Evolutionary conservation across 1,140 invertebrate species (phyloP).

Genomic region (Nylanderia fulva): DNA sequence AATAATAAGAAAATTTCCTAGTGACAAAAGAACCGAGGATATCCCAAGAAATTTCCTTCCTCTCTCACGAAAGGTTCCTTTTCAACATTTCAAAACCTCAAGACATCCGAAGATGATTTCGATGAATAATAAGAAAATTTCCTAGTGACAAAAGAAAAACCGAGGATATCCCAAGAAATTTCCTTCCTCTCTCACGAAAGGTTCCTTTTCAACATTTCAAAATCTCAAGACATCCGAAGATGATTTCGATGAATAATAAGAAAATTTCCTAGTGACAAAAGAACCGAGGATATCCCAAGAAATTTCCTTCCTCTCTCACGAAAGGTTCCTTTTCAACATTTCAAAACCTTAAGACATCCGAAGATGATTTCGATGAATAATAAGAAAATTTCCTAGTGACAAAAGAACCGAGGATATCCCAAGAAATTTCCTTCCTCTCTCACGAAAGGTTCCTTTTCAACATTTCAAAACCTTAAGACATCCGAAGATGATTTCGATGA

Average conservation of each 20-base stretch:
- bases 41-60: slow-evolving; percentile 18
- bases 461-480: too few relatives aligned
- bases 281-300: neutral
- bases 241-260: neutral
- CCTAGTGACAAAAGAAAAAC: too few relatives aligned
- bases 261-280: slow-evolving; percentile 1
- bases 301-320: neutral
- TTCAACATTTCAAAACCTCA: too few relatives aligned
- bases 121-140: too few relatives aligned
- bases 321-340: neutral
- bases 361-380: neutral
- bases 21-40: too few relatives aligned
- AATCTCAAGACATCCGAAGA: neutral
- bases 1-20: too few relatives aligned
- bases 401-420: neutral
- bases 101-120: too few relatives aligned
- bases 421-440: slow-evolving; percentile 2
- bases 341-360: neutral
- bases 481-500: too few relatives aligned
- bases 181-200: neutral
- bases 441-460: too few relatives aligned
- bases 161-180: too few relatives aligned
- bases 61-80: too few relatives aligned
- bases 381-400: neutral
- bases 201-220: neutral